Base-by-base conservation (phyloP, 2,113 vertebrate genomes). In the Chitala chitala region DNA sequence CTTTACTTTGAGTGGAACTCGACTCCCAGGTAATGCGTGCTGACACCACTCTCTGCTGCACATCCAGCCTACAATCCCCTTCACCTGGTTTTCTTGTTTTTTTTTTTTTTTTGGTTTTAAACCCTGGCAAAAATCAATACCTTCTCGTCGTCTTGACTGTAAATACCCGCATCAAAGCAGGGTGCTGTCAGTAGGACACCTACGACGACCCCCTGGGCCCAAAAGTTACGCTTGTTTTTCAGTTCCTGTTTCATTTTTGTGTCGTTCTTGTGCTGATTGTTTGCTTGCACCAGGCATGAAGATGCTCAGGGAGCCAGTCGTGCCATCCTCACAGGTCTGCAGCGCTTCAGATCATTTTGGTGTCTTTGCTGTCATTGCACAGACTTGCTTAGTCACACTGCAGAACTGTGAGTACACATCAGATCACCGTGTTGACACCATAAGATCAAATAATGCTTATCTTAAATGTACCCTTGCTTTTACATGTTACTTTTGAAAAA, bases 1-100 rank as follows among this genome's bases (percentile, higher is more conserved):
- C 85, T 89, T 87, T 86, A 79, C 44, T 78, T 83, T 72, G 48
- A 78, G 70, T 61, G 75, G 69, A 22, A 64, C 79, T 78, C 77
- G 69, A 82, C 82, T 78, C 78, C 69, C 61, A 42, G 75, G 24
- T 78, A 77, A 81, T 58, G 74, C 79, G 36, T 29, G 38, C 29
- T 71, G 78, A 86, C 83, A 80, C 78, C 63, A 78, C 63, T 80
- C 65, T 51, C 55, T 38, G 53, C 66, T 10, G 26, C 65, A 20
- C 75, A 72, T 72, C 54, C 76, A 2, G 36, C 63, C 56, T 56
- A 51, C 77, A 74, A 53, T 61, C 66, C 66, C 13, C 42, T 40
- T 46, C 55, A 36, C 63, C 26, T 64, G n/a, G 42, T 71, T 70
- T 56, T 15, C 7, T 1, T 64, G n/a, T 53, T 71, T 70, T 56